A percentile compares a stretch with the other conserved stretches of the same genome.
phyloP scores from a whole-genome alignment of 2,113 vertebrate genomes.

The Redunca redunca region DNA sequence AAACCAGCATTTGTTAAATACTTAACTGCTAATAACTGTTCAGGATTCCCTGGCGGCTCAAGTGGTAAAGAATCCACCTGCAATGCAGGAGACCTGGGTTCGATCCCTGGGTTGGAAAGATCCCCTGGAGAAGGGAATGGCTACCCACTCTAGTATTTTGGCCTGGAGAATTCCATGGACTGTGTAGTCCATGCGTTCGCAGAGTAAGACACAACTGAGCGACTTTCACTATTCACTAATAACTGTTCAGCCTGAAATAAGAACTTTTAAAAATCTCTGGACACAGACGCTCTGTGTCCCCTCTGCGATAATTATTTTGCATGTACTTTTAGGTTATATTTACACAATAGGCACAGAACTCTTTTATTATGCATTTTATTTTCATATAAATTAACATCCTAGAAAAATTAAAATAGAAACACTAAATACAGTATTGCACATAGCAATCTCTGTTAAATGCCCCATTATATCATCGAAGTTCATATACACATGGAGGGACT shows the following conservation, averaged over 20 bases:
- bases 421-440: conserved; percentile 91
- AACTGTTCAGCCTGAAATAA: not conserved
- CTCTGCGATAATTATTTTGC: not conserved
- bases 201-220: fast-evolving
- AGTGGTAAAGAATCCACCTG: not conserved
- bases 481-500: conserved; percentile 80
- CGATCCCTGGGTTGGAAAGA: not conserved
- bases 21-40: not conserved
- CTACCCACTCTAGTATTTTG: not conserved
- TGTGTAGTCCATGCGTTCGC: not conserved
- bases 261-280: not conserved
- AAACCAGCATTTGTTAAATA: not conserved
- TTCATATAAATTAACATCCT: conserved; percentile 90
- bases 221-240: not conserved
- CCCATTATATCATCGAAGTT: conserved; percentile 79
- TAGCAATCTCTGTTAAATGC: conserved; percentile 84
- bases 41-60: not conserved
- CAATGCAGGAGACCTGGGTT: not conserved
- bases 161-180: not conserved
- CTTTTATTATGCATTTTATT: conserved; percentile 88
- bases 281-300: not conserved
- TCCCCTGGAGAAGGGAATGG: not conserved
- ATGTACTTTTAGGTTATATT: not conserved
- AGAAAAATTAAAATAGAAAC: conserved; percentile 89
- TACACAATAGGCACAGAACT: conserved; percentile 16